These are phyloP conservation scores for Heterohyrax brucei DNA, from an alignment of 2,797 vertebrate species.

Conservation along the genomic window DNA sequence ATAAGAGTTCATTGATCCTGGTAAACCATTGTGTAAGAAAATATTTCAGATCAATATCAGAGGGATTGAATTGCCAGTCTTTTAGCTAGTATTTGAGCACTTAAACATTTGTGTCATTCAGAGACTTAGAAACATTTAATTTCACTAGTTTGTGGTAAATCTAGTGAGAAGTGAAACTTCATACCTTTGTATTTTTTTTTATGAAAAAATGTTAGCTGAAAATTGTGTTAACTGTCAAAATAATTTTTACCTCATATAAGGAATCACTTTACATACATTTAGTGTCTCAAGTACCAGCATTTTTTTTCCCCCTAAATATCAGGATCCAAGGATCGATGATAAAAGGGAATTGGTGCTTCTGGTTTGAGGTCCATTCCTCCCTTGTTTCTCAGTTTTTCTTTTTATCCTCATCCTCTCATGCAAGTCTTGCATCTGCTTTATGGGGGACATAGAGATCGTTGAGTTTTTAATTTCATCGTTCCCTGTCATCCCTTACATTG, in stretches of 20 bases:
- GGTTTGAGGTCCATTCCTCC: not conserved
- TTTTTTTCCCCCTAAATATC: slow-evolving; percentile 30
- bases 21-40: slow-evolving; percentile 18
- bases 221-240: slow-evolving; percentile 4
- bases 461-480: slow-evolving; percentile 55
- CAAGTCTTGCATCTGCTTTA: not conserved
- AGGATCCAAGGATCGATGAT: not conserved
- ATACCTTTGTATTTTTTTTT: slow-evolving; percentile 9
- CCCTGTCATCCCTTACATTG: not conserved
- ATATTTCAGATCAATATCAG: slow-evolving; percentile 7
- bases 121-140: not conserved
- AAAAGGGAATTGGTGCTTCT: slow-evolving; percentile 5
- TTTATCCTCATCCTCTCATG: not conserved
- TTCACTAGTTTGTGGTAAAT: not conserved
- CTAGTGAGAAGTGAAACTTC: not conserved
- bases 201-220: slow-evolving; percentile 29
- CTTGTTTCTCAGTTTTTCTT: not conserved
- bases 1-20: not conserved
- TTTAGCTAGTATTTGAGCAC: not conserved
- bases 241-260: not conserved
- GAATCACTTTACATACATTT: slow-evolving; percentile 12
- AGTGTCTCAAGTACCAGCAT: not conserved
- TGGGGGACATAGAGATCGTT: not conserved
- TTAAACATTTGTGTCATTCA: not conserved
- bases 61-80: not conserved